Percentiles rank a stretch among this genome's conserved stretches.
Evolutionary conservation across 2,113 vertebrate species (phyloP).

Genomic region (Microtus ochrogaster): DNA sequence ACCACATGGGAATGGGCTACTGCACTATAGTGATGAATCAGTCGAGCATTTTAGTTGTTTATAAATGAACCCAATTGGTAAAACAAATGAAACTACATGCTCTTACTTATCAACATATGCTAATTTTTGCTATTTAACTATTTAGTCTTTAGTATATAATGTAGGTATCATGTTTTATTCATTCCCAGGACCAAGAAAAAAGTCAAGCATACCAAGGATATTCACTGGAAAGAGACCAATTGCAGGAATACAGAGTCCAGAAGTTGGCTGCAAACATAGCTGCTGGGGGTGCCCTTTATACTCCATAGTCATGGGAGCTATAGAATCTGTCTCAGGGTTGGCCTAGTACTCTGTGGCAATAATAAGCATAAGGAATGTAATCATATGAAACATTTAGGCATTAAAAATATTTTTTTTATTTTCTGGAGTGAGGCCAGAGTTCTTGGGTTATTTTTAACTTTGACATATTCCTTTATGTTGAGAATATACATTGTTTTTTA

Average conservation of each 20-base stretch:
- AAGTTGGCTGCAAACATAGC: neutral
- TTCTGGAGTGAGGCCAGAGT: neutral
- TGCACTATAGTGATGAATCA: neutral
- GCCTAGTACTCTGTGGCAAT: neutral
- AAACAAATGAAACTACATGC: constrained; percentile 27
- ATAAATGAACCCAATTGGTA: constrained; percentile 4
- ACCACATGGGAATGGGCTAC: neutral
- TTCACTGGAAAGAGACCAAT: neutral
- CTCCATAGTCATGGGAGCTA: no score
- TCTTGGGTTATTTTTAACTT: neutral
- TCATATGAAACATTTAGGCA: neutral
- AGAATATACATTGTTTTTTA: neutral
- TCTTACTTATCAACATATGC: constrained; percentile 12
- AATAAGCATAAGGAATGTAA: neutral
- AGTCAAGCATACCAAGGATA: neutral
- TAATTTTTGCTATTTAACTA: constrained; percentile 22
- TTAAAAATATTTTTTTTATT: neutral
- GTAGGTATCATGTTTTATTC: constrained; percentile 9
- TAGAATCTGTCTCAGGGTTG: fast-evolving
- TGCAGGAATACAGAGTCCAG: neutral
- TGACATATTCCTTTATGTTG: neutral
- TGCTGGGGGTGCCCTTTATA: neutral
- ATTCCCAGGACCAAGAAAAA: neutral
- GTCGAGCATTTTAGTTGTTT: neutral
- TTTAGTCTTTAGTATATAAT: neutral